Base-by-base conservation (phyloP, 2,113 vertebrate genomes). In the Camelus dromedarius region DNA sequence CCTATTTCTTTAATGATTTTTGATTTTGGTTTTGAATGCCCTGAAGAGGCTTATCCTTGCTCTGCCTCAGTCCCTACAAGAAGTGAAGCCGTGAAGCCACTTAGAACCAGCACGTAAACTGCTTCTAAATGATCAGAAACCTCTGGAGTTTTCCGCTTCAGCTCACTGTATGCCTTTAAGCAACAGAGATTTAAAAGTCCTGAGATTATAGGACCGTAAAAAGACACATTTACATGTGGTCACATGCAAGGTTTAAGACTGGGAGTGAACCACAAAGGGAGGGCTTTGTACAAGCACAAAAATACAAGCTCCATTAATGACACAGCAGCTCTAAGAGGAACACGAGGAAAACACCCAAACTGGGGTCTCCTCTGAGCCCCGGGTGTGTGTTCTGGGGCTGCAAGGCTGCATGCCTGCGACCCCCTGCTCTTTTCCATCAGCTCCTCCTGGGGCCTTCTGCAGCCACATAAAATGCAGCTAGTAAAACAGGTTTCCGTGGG, bases 61-160 rank as follows among this genome's bases (percentile, higher is more conserved):
- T 80, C 82, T 97, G 97, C 91, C 95, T 97, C 97, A 96, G 88
- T 96, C 93, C 97, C 93, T 95, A 26, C 86, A 97, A 96, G 98
- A 97, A 98, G 94, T 97, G 82, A 98, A 97, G 97, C 97, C 94
- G 96, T 95, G 92, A 98, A 96, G 96, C 97, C 95, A 97, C 94
- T 98, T 97, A 98, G 98, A 97, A 98, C 97, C 97, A 99, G 98
- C 98, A 98, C 96, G 98, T 98, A 98, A 99, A 98, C 97, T 94
- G 93, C 98, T 98, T 98, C 98, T 98, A 99, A 99, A 99, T 98
- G 98, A 98, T 98, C 98, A 98, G 98, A 98, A 98, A 98, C 98
- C 98, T 98, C 98, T 98, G 89, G 89, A 91, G 97, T 98, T 98
- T 98, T 98, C 97, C 93, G 98, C 98, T 98, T 98, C 98, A 97